phyloP scores from a whole-genome alignment of 2,797 vertebrate species.

The Todus mexicanus region DNA sequence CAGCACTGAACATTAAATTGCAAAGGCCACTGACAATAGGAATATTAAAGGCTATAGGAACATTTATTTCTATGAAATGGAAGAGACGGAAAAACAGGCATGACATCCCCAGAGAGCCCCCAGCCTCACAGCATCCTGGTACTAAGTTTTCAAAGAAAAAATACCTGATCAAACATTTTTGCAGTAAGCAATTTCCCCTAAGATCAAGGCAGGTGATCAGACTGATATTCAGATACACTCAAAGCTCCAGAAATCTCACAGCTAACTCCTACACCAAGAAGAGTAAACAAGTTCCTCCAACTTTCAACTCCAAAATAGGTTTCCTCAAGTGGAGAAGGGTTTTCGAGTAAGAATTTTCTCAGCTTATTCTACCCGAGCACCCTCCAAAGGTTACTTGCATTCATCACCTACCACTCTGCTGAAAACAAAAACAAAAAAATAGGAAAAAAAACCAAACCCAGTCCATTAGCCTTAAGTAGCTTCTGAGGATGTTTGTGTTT shows the following conservation, averaged over 20 bases:
- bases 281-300: background rate
- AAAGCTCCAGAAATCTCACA: background rate
- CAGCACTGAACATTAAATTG: background rate
- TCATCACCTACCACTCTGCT: background rate
- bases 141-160: background rate
- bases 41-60: background rate
- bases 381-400: background rate
- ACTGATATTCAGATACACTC: background rate
- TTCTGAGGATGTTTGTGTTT: slow-evolving; percentile 46
- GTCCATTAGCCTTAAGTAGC: slow-evolving; percentile 7
- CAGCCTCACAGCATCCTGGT: background rate
- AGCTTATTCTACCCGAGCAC: background rate
- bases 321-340: background rate
- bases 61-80: background rate
- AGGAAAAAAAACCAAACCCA: background rate
- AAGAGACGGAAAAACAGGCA: background rate
- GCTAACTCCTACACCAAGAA: background rate
- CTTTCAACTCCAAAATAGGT: background rate
- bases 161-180: background rate
- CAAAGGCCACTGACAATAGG: background rate
- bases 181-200: background rate
- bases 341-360: background rate
- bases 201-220: background rate
- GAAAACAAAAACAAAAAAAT: background rate
- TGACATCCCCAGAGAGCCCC: background rate